A percentile compares a stretch with the other conserved stretches of the same genome.
phyloP scores from a whole-genome alignment of 2,113 vertebrate genomes.

The Phyllostomus hastatus region DNA sequence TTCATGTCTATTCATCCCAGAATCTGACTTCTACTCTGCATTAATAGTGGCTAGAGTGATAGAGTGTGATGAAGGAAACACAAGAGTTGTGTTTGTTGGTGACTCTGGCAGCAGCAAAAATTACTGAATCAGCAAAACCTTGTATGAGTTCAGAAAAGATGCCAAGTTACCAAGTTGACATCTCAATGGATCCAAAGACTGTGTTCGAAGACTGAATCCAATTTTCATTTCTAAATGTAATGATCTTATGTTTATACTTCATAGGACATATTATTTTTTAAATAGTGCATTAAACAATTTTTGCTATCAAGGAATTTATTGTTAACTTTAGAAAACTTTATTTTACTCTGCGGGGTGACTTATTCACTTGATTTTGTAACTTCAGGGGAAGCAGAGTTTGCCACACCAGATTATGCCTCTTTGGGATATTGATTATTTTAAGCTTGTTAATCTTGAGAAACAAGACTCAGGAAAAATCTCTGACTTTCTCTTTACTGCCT shows the following conservation, averaged over 20 bases:
- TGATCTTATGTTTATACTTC: not conserved
- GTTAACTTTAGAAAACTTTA: not conserved
- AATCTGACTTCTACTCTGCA: not conserved
- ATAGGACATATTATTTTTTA: not conserved
- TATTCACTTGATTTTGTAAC: not conserved
- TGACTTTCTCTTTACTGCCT: not conserved
- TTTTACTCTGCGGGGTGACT: not conserved
- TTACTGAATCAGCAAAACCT: not conserved
- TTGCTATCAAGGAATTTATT: constrained; percentile 11
- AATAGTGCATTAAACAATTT: not conserved
- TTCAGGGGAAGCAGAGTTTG: not conserved
- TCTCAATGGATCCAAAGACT: not conserved
- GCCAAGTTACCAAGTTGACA: not conserved
- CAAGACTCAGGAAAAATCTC: not conserved
- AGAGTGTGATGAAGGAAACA: not conserved
- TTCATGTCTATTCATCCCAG: not conserved
- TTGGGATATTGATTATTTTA: not conserved
- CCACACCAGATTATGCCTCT: not conserved
- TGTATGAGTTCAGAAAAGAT: not conserved
- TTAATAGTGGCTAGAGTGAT: not conserved
- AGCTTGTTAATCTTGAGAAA: not conserved
- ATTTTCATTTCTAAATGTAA: not conserved
- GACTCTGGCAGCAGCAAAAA: not conserved
- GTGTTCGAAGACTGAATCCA: not conserved
- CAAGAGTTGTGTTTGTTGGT: not conserved